These are phyloP conservation scores for Sebastes reedi DNA, from an alignment of 2,797 vertebrate species.

Conservation along the genomic window DNA sequence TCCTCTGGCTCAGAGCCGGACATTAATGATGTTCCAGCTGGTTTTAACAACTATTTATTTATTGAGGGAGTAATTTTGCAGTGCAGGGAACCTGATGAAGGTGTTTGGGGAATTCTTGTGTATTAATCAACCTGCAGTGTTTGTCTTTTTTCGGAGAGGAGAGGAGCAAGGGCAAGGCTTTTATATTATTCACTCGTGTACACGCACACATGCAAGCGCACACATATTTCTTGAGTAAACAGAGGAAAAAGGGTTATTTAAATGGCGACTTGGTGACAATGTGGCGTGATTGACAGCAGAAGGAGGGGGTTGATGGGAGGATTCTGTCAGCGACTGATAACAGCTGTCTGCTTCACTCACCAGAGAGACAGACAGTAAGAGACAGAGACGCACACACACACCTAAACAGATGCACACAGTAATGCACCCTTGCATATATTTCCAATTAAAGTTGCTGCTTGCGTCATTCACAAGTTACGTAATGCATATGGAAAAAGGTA, in stretches of 20 bases:
- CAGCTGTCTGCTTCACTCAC: slow-evolving; percentile 75
- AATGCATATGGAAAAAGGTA: slow-evolving; percentile 50
- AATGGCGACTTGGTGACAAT: slow-evolving; percentile 68
- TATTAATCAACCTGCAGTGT: slow-evolving; percentile 56
- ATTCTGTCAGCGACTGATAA: slow-evolving; percentile 80
- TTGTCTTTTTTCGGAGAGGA: slow-evolving; percentile 25
- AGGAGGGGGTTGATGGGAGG: slow-evolving; percentile 69
- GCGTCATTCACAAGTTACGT: slow-evolving; percentile 58
- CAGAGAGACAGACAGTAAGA: slow-evolving; percentile 31
- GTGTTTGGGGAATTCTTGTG: slow-evolving; percentile 59
- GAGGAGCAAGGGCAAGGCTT: slow-evolving; percentile 15
- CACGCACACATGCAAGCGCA: not conserved
- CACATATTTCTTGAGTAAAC: slow-evolving; percentile 48
- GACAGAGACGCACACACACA: slow-evolving; percentile 26
- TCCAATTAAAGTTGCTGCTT: slow-evolving; percentile 58
- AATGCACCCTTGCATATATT: slow-evolving; percentile 55
- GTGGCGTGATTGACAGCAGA: slow-evolving; percentile 75
- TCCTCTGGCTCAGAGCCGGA: slow-evolving; percentile 58
- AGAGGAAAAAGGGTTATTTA: slow-evolving; percentile 56
- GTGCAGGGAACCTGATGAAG: slow-evolving; percentile 61
- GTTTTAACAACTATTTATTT: slow-evolving; percentile 77
- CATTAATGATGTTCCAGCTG: slow-evolving; percentile 76
- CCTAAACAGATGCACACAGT: slow-evolving; percentile 33
- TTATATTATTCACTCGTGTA: slow-evolving; percentile 20
- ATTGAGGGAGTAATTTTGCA: slow-evolving; percentile 66